These are phyloP conservation scores for Atta texana DNA, from an alignment of 1,140 invertebrate genomes.

Conservation along the genomic window DNA sequence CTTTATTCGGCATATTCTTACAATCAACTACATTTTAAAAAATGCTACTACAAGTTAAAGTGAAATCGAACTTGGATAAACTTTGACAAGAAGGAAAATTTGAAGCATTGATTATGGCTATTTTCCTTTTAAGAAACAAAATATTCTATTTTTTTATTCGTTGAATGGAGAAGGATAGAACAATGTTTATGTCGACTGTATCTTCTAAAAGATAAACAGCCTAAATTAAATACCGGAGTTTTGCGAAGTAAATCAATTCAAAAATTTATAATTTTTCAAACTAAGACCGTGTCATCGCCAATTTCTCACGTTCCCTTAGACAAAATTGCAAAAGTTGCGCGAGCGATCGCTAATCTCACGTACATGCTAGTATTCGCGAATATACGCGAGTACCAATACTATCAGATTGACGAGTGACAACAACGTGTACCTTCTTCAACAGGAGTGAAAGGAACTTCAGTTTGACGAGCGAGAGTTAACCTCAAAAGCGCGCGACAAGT, in stretches of 20 bases:
- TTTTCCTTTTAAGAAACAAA: too few species aligned
- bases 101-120: background rate
- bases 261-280: background rate
- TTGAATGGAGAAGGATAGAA: too few species aligned
- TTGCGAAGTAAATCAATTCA: background rate
- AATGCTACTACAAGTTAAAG: background rate
- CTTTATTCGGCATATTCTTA: background rate
- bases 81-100: background rate
- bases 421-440: background rate
- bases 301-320: background rate
- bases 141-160: too few species aligned
- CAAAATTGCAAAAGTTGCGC: background rate
- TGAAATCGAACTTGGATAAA: background rate
- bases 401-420: background rate
- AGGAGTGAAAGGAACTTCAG: conserved; percentile 21
- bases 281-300: too few species aligned
- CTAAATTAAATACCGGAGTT: background rate
- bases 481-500: conserved; percentile 28
- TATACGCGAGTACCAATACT: background rate
- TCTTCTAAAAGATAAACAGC: too few species aligned
- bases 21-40: background rate
- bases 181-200: too few species aligned
- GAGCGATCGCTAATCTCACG: too few species aligned
- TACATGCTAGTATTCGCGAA: background rate
- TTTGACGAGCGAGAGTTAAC: conserved; percentile 50